Base-by-base conservation (phyloP, 2,113 vertebrate genomes). In the Thunnus thynnus region DNA sequence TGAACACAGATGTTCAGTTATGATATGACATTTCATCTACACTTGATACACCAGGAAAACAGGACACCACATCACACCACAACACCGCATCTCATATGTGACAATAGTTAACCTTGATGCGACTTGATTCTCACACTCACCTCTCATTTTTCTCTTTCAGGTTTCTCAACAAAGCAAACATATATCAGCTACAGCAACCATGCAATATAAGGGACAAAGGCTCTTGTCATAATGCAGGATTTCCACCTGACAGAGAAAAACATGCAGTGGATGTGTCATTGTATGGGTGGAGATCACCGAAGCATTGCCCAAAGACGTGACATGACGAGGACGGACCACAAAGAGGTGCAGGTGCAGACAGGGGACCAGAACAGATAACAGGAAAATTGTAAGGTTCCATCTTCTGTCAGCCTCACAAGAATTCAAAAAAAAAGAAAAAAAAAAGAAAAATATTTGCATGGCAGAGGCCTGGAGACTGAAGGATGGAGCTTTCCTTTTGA, bases 181-280 rank as follows among this genome's bases (percentile, higher is more conserved):
- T 99, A 99, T 72, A 98, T 99, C 96, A 98, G 96, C 96, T 99
- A 99, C 90, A 99, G 97, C 95, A 99, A 99, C 96, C 97, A 99
- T 44, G 97, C 97, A 25, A 97, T 99, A 95, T 99, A 98, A 95
- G 65, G 55, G 87, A 81, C 62, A 80, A 81, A 72, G 68, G 76
- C 63, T 82, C 65, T 76, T 62, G 50, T 72, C 71, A 36, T 20
- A 58, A 80, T 82, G 84, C 83, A 86, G 86, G 85, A 83, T 89
- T 80, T 61, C 76, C 61, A 76, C 58, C 30, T 46, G 66, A 82
- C 5, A 25, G 75, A 22, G 47, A 48, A 66, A 76, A 79, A 63
- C 63, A 76, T 52, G 65, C 76, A 76, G 17, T 55, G 66, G 79
- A 82, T 51, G 52, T 74, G 60, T 72, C 44, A 60, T 70, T 76